A percentile compares a stretch with the other conserved stretches of the same genome.
Evolutionary conservation across 2,797 vertebrate genomes (phyloP).

Genomic region (Pseudopleuronectes americanus): DNA sequence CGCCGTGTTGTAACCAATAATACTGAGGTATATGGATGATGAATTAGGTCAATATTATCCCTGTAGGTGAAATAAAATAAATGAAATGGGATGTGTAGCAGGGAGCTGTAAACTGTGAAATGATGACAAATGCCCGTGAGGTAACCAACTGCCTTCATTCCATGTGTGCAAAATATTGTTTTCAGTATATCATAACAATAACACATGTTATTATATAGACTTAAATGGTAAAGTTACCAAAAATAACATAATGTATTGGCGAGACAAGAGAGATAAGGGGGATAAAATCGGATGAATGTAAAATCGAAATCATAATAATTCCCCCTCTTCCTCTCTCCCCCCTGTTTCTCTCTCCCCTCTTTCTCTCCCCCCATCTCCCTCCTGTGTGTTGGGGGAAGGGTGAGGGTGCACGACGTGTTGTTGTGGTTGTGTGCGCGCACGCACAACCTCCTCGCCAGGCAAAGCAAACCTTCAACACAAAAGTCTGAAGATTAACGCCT

Average conservation of each 20-base stretch:
- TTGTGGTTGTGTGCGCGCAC: slow-evolving; percentile 25
- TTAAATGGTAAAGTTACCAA: background rate
- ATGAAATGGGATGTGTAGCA: slow-evolving; percentile 36
- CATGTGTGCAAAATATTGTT: slow-evolving; percentile 6
- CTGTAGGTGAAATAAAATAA: slow-evolving; percentile 42
- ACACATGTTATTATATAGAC: background rate
- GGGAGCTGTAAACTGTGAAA: slow-evolving; percentile 33
- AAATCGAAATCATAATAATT: slow-evolving; percentile 30
- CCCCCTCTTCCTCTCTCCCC: background rate
- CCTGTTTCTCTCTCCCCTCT: background rate
- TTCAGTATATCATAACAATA: background rate
- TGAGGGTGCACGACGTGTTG: slow-evolving; percentile 42
- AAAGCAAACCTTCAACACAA: slow-evolving; percentile 79
- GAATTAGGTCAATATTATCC: slow-evolving; percentile 44
- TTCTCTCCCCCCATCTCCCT: background rate
- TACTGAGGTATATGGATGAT: slow-evolving; percentile 41
- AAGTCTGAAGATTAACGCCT: slow-evolving; percentile 91
- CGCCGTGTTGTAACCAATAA: slow-evolving; percentile 50
- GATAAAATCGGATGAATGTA: background rate
- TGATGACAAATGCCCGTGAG: slow-evolving; percentile 26
- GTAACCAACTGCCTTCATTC: slow-evolving; percentile 9
- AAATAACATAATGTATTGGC: background rate
- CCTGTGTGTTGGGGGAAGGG: slow-evolving; percentile 54
- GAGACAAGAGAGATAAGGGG: too few relatives aligned
- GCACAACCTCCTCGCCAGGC: background rate